Base-by-base conservation (phyloP, 1,140 invertebrate genomes). In the Helicoverpa zea region DNA sequence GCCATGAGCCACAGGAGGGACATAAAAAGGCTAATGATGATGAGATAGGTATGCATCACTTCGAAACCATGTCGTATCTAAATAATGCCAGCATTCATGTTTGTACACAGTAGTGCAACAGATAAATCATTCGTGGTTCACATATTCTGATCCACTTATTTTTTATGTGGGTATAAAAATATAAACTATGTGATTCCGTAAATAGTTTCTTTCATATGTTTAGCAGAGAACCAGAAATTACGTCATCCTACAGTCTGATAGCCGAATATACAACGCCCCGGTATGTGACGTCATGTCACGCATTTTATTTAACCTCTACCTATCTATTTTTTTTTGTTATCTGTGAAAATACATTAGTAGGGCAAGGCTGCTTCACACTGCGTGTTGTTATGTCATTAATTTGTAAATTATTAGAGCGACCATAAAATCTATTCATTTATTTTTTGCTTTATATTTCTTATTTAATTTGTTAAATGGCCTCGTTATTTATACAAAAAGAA, bases 321-420 rank as follows among this genome's bases (percentile, higher is more conserved):
- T 23, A 63, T 35, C 30, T 30, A 64, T 64, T 14, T 16, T 43
- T n/a, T 68, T 49, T 66, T 66, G 47, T 49, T 23, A 49, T 68
- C 64, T 68, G 12, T 68, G 64, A 16, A 68, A 68, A 35, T 12
- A 66, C n/a, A 66, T 68, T 68, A 68, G 43, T 68, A 16, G 43
- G 43, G 18, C 64, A 68, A 68, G 64, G 64, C 16, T 16, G 64
- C 3, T 68, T 12, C 63, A 66, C 63, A 66, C 63, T 66, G 43
- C 63, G 43, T 68, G 64, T 68, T 12, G 16, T 49, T 43, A 13
- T 49, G 64, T 18, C 43, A 68, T 49, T 18, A 49, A 68, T 49
- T 68, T 13, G 43, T 10, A 18, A 43, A 43, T 12, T 66, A 13
- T 13, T 29, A 35, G 4, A 43, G 10, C 43, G n/a, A n/a, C n/a